Base-by-base conservation (phyloP, 1,140 invertebrate genomes). In the Drosophila tristis region DNA sequence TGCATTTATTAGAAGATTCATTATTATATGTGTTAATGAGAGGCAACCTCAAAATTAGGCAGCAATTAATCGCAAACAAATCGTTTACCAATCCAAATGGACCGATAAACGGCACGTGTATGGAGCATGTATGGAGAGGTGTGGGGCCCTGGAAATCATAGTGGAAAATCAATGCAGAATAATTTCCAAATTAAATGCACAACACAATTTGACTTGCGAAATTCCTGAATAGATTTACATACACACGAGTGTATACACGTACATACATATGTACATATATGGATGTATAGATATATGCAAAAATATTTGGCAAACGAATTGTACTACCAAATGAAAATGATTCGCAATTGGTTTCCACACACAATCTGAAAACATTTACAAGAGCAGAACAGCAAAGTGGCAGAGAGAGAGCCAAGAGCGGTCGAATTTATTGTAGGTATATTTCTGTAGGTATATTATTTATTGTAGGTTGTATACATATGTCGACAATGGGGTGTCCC, bases 131-230 rank as follows among this genome's bases (percentile, higher is more conserved):
- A 29, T 7, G 26, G 26, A 4, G 2, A 0, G 23, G 26, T 29
- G 26, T 29, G 26, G 26, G 26, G 7, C 26, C 26, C 26, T 29
- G 26, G 26, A 29, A 29, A 39, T 13, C 31, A 9, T 3, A 4
- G 16, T 48, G 15, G 11, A 59, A 60, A 51, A 42, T 61, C 8
- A 20, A 43, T 63, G 15, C 16, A 42, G 9, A 13, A 3, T 20
- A 62, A 31, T 63, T 62, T 56, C 25, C 51, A 61, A 66, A 44
- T 13, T 25, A n/a, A 70, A 67, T 67, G 66, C 66, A 49, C 50
- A 68, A 66, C 15, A 23, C 45, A 43, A 61, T 43, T 67, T 56
- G 15, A 2, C 5, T 68, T 68, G 66, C 25, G 66, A 70, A 67
- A 67, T 48, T 9, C 29, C 5, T 16, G 23, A 39, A 45, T 35